phyloP scores from a whole-genome alignment of 2,113 vertebrate species.

The Misgurnus anguillicaudatus region DNA sequence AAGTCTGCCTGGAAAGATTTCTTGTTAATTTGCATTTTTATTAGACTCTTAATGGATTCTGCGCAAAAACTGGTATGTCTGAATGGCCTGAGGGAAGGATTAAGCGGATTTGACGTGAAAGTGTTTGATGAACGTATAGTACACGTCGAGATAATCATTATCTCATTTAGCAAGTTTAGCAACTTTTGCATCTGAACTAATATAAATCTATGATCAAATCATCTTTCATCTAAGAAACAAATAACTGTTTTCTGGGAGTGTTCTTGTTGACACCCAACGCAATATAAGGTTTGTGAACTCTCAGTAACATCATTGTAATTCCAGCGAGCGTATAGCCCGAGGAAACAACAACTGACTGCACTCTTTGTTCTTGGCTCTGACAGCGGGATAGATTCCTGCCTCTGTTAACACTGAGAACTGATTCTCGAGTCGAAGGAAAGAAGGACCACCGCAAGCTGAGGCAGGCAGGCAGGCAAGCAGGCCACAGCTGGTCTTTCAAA shows the following conservation, averaged over 20 bases:
- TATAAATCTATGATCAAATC: not conserved
- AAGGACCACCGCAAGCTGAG: not conserved
- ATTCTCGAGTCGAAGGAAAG: not conserved
- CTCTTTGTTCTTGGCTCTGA: not conserved
- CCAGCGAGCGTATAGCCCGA: not conserved
- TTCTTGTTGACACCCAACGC: not conserved
- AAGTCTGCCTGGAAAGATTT: too few species aligned
- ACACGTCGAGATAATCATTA: too few species aligned
- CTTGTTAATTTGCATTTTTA: too few species aligned
- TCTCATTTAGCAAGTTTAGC: too few species aligned
- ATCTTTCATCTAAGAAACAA: not conserved
- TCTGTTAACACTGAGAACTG: not conserved
- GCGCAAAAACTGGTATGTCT: too few species aligned
- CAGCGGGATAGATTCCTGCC: not conserved
- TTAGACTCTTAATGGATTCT: too few species aligned
- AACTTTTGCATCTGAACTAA: too few species aligned
- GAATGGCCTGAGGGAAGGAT: too few species aligned
- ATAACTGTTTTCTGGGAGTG: not conserved
- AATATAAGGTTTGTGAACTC: not conserved
- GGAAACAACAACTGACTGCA: not conserved
- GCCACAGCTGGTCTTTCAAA: not conserved
- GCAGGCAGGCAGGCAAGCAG: not conserved
- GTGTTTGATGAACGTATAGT: too few species aligned
- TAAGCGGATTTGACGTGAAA: too few species aligned
- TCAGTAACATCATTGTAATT: not conserved